Conservation (phyloP, 2,888 invertebrate genomes). For the Drosophila mulleri region DNA sequence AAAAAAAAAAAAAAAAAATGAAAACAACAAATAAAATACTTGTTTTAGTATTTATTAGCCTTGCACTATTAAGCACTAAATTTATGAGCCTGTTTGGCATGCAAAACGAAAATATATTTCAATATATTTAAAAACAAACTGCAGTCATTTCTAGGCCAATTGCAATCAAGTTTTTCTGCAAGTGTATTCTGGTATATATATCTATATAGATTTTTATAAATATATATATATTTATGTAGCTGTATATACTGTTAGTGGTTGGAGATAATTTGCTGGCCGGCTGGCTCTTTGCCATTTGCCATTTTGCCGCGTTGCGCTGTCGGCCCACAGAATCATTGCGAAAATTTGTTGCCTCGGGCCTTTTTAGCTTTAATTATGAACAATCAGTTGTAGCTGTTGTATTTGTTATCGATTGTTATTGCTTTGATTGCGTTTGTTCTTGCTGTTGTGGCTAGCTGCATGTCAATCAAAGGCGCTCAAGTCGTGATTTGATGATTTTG, state of each 20-base stretch:
- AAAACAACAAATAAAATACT: not conserved
- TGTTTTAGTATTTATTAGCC: not conserved
- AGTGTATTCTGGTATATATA: not conserved
- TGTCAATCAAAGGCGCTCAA: conserved; percentile 76
- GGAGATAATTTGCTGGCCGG: conserved; percentile 67
- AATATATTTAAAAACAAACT: not conserved
- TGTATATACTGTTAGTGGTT: conserved; percentile 47
- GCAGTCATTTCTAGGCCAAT: conserved; percentile 3
- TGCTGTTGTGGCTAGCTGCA: conserved; percentile 42
- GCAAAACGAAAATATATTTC: not conserved
- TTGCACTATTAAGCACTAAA: not conserved
- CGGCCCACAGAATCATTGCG: conserved; percentile 70
- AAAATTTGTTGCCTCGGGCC: conserved; percentile 63
- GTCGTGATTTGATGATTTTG: conserved; percentile 80
- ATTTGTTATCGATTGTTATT: conserved; percentile 21
- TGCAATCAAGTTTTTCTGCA: conserved; percentile 5
- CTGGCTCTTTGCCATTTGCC: conserved; percentile 40
- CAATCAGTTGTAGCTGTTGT: conserved; percentile 56
- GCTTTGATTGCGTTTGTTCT: conserved; percentile 14
- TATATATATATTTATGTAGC: conserved; percentile 4
- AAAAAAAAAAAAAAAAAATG: too few species aligned
- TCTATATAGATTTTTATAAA: not conserved
- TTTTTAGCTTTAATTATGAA: conserved; percentile 74
- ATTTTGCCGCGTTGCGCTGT: conserved; percentile 24
- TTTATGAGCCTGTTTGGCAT: not conserved